Evolutionary conservation across 1,140 invertebrate genomes (phyloP).

Genomic region (Thaumetopoea pityocampa): DNA sequence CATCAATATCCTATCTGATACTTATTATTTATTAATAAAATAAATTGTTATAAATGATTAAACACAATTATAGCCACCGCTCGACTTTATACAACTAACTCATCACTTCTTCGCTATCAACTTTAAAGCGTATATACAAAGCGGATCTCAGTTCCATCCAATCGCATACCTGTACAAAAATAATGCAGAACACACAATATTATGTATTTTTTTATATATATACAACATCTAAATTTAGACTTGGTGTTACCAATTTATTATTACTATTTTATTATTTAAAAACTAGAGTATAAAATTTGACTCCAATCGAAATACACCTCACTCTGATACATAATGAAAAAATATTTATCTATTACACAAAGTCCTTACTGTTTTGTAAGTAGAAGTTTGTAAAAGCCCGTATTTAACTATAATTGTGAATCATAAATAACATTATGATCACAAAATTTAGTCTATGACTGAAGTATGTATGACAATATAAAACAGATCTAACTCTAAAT

Average conservation of each 20-base stretch:
- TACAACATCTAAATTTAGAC: conserved; percentile 39
- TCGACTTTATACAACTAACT: not conserved
- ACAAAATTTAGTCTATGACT: too few species aligned
- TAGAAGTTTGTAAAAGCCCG: too few species aligned
- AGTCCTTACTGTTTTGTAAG: too few species aligned
- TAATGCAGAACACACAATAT: conserved; percentile 41
- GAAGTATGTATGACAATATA: too few species aligned
- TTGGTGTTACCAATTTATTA: conserved; percentile 60
- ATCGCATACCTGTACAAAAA: conserved; percentile 54
- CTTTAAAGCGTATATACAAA: conserved; percentile 38
- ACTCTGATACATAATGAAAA: conserved; percentile 37
- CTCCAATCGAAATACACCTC: conserved; percentile 20
- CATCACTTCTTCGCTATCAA: conserved; percentile 1
- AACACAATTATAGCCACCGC: conserved; percentile 3
- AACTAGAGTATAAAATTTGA: conserved; percentile 50
- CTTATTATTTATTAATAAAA: too few species aligned
- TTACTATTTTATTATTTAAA: conserved; percentile 37
- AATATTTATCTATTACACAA: conserved; percentile 17
- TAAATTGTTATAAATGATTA: too few species aligned
- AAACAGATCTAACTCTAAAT: too few species aligned
- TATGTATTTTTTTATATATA: conserved; percentile 33
- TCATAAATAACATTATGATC: too few species aligned
- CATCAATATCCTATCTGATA: too few species aligned
- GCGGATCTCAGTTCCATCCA: conserved; percentile 17
- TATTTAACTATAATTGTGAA: too few species aligned